Conservation (phyloP, 2,888 invertebrate genomes). For the Phasia obesa region DNA sequence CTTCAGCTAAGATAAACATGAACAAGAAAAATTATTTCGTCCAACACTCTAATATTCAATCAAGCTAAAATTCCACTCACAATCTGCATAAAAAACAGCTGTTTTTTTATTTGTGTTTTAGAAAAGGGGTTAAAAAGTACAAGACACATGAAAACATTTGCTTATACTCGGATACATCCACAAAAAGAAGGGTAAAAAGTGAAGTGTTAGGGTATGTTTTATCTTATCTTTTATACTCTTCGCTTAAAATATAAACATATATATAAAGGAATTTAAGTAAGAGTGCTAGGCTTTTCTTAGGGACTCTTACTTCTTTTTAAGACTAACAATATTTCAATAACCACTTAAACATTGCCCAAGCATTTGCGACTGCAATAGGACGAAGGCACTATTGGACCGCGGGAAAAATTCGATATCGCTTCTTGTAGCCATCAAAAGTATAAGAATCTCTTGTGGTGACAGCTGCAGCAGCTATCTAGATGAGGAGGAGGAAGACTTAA, state of each 20-base stretch:
- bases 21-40: background rate
- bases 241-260: no score
- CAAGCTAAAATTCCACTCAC: conserved; percentile 36
- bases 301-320: no score
- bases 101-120: conserved; percentile 9
- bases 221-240: background rate
- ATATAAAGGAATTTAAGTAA: no score
- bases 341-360: no score
- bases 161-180: background rate
- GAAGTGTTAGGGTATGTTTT: background rate
- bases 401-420: no score
- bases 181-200: background rate
- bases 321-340: no score
- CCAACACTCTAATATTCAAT: conserved; percentile 40
- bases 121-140: background rate
- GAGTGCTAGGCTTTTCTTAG: background rate
- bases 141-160: background rate
- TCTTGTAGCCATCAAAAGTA: no score
- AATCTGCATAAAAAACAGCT: conserved; percentile 41
- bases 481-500: no score
- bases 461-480: no score
- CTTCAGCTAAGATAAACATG: background rate
- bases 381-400: no score
- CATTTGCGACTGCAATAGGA: no score
- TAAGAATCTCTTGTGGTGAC: no score